Evolutionary conservation across 2,888 invertebrate species (phyloP).

Genomic region (Nesidiocoris tenuis): DNA sequence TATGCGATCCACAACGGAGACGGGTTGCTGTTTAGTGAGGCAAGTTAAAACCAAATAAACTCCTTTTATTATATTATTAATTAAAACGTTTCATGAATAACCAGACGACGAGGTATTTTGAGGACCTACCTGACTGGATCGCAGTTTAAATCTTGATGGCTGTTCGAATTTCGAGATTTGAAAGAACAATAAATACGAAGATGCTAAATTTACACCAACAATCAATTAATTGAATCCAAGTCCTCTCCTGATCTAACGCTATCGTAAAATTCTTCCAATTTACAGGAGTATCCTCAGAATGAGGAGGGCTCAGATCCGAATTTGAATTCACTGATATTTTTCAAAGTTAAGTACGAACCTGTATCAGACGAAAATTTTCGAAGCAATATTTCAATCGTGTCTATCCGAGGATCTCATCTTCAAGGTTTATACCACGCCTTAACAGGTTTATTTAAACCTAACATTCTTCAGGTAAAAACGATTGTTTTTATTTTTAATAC

Average conservation of each 20-base stretch:
- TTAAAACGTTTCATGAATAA: too few relatives aligned
- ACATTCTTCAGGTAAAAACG: conserved; percentile 54
- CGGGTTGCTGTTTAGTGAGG: conserved; percentile 14
- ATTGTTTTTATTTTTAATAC: background rate
- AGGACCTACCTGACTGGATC: too few relatives aligned
- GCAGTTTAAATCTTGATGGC: too few relatives aligned
- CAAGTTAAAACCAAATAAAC: background rate
- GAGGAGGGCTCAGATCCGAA: background rate
- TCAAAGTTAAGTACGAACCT: conserved; percentile 16
- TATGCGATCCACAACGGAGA: background rate
- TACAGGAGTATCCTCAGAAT: too few relatives aligned
- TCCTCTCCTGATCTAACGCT: too few relatives aligned
- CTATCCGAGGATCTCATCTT: conserved; percentile 61
- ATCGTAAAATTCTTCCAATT: too few relatives aligned
- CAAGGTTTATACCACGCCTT: conserved; percentile 63
- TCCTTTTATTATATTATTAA: background rate
- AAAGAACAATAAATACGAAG: too few relatives aligned
- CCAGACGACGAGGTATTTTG: too few relatives aligned
- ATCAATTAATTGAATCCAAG: too few relatives aligned
- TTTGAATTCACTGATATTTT: conserved; percentile 3
- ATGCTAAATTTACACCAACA: too few relatives aligned
- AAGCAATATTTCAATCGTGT: conserved; percentile 2
- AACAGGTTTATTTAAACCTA: conserved; percentile 62
- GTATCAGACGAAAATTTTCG: background rate
- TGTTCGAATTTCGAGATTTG: too few relatives aligned